phyloP scores from a whole-genome alignment of 37 sponge, comb jelly and placozoan species.

The Ianthella basta region DNA sequence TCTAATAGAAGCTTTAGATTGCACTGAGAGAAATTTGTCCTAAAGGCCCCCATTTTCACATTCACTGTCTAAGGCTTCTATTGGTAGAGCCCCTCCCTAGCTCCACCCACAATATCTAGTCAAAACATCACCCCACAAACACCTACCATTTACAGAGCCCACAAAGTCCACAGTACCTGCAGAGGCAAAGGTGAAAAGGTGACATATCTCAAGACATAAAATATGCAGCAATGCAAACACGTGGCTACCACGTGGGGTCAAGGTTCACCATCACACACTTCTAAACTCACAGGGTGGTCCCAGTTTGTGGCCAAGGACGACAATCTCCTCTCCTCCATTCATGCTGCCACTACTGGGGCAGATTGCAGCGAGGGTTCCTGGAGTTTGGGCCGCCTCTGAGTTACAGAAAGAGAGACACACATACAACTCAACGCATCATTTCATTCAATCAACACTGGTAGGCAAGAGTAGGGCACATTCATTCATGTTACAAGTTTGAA shows the following conservation, averaged over 20 bases:
- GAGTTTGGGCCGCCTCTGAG: constrained; percentile 66
- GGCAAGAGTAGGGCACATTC: too few species aligned
- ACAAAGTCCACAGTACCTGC: background rate
- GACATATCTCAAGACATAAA: background rate
- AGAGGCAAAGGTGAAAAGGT: background rate
- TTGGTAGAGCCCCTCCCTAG: background rate
- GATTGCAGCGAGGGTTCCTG: constrained; percentile 59
- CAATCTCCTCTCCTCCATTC: constrained; percentile 62
- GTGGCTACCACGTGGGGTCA: background rate
- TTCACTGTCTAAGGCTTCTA: constrained; percentile 11
- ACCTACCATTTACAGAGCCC: background rate
- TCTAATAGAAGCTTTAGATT: background rate
- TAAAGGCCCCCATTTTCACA: constrained; percentile 8
- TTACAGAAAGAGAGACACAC: too few species aligned
- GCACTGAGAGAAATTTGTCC: background rate
- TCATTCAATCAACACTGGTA: too few species aligned
- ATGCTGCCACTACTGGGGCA: constrained; percentile 45
- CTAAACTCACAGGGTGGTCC: constrained; percentile 3
- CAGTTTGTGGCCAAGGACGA: constrained; percentile 38
- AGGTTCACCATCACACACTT: too few species aligned
- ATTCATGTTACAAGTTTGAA: too few species aligned
- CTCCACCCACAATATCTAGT: background rate
- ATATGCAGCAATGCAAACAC: background rate
- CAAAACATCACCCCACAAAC: too few species aligned
- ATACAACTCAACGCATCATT: too few species aligned